Conservation (phyloP, 2,888 invertebrate genomes). For the Drosophila neoperkinsi region DNA sequence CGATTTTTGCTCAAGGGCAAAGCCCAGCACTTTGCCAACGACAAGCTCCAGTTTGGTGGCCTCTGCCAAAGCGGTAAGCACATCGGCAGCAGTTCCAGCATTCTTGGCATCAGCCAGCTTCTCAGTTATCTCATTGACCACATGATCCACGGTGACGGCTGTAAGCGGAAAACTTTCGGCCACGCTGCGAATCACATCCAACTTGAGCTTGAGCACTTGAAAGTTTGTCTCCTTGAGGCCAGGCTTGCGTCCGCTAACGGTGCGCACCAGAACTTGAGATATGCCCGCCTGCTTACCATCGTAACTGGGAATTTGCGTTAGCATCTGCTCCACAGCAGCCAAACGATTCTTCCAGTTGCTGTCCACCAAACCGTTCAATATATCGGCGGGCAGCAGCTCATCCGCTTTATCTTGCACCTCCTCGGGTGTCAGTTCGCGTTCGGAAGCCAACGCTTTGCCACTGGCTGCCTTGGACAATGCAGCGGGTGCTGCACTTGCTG, state of each 20-base stretch:
- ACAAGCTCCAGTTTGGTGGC: constrained; percentile 91
- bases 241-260: constrained; percentile 92
- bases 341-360: constrained; percentile 95
- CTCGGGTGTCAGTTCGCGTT: constrained; percentile 90
- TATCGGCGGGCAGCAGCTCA: constrained; percentile 88
- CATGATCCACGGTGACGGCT: constrained; percentile 90
- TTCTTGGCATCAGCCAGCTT: constrained; percentile 95
- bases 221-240: constrained; percentile 95
- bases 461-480: constrained; percentile 80
- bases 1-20: constrained; percentile 94
- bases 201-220: constrained; percentile 93
- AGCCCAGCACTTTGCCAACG: constrained; percentile 89
- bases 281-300: constrained; percentile 88
- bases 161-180: constrained; percentile 91
- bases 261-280: constrained; percentile 91
- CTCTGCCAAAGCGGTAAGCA: constrained; percentile 91
- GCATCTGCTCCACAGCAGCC: constrained; percentile 90
- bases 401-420: constrained; percentile 91
- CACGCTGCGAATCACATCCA: constrained; percentile 92
- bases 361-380: constrained; percentile 89
- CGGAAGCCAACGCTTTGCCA: constrained; percentile 84
- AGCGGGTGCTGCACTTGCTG: constrained; percentile 52
- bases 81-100: constrained; percentile 87
- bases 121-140: constrained; percentile 92
- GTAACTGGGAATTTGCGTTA: constrained; percentile 87